Conservation (phyloP, 2,888 invertebrate genomes). For the Phasia obesa region DNA sequence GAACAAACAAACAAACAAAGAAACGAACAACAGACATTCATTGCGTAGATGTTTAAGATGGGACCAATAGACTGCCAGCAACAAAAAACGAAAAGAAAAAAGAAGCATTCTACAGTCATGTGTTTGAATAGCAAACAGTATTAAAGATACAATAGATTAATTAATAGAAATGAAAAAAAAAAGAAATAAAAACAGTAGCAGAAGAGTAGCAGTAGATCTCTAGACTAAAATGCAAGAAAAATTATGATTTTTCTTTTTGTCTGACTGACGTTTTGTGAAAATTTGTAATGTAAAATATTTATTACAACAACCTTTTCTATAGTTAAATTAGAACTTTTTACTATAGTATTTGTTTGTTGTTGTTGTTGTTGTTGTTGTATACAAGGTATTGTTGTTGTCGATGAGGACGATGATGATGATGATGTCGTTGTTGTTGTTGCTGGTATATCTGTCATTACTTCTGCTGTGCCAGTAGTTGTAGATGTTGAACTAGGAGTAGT, state of each 20-base stretch:
- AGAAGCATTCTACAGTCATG: conserved; percentile 57
- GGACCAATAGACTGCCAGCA: neutral
- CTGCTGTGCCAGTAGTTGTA: conserved; percentile 12
- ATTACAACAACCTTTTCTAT: conserved; percentile 68
- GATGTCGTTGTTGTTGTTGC: conserved; percentile 54
- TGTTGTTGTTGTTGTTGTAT: conserved; percentile 47
- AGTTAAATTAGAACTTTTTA: conserved; percentile 44
- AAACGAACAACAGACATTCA: neutral
- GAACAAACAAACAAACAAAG: neutral
- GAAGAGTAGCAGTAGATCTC: conserved; percentile 31
- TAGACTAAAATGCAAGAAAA: conserved; percentile 43
- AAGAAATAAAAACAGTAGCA: neutral
- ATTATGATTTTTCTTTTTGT: conserved; percentile 13
- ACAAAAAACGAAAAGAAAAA: conserved; percentile 1
- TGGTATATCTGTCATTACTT: conserved; percentile 13
- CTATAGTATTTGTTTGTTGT: conserved; percentile 47
- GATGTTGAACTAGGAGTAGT: neutral
- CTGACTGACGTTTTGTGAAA: conserved; percentile 9
- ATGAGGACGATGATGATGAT: conserved; percentile 58
- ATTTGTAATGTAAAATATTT: conserved; percentile 18
- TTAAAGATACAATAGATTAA: conserved; percentile 52
- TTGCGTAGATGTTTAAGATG: neutral
- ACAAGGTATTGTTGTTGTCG: conserved; percentile 44
- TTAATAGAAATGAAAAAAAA: conserved; percentile 21
- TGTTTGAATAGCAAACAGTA: conserved; percentile 39